These are phyloP conservation scores for Asteroscopus sphinx DNA, from an alignment of 2,888 invertebrate genomes.

Conservation along the genomic window DNA sequence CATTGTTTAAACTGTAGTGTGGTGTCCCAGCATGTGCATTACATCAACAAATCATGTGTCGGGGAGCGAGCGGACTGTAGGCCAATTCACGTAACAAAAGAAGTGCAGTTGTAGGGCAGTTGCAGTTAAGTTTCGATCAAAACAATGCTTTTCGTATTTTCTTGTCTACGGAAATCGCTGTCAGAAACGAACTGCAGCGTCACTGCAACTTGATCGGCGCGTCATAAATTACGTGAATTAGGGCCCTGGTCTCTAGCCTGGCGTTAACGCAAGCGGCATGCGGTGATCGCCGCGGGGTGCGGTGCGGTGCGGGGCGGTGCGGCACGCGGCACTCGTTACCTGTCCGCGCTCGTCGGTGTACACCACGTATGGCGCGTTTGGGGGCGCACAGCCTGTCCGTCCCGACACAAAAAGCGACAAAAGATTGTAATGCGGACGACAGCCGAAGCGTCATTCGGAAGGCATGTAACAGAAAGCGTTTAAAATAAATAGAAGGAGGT, in stretches of 20 bases:
- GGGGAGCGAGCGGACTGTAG: slow-evolving; percentile 33
- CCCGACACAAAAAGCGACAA: slow-evolving; percentile 88
- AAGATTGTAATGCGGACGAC: slow-evolving; percentile 86
- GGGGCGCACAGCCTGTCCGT: slow-evolving; percentile 92
- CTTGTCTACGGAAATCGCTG: no score
- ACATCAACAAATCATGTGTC: slow-evolving; percentile 24
- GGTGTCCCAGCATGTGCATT: slow-evolving; percentile 17
- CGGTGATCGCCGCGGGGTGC: slow-evolving; percentile 21
- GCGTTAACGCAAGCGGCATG: slow-evolving; percentile 42
- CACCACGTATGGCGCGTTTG: slow-evolving; percentile 97
- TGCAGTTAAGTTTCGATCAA: no score
- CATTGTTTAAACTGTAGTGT: slow-evolving; percentile 13
- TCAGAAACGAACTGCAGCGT: no score
- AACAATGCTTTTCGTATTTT: no score
- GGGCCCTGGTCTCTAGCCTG: slow-evolving; percentile 13
- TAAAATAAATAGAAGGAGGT: slow-evolving; percentile 86
- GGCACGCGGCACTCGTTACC: slow-evolving; percentile 91
- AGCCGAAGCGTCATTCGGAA: slow-evolving; percentile 89
- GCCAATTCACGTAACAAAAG: no score
- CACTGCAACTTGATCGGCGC: no score
- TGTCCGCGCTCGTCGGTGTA: slow-evolving; percentile 99
- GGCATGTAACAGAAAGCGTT: slow-evolving; percentile 90
- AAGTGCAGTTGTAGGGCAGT: no score
- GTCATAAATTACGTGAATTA: no score
- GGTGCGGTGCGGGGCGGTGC: slow-evolving; percentile 20